These are phyloP conservation scores for Drosophila subpulchrella DNA, from an alignment of 1,140 invertebrate genomes.

Conservation along the genomic window DNA sequence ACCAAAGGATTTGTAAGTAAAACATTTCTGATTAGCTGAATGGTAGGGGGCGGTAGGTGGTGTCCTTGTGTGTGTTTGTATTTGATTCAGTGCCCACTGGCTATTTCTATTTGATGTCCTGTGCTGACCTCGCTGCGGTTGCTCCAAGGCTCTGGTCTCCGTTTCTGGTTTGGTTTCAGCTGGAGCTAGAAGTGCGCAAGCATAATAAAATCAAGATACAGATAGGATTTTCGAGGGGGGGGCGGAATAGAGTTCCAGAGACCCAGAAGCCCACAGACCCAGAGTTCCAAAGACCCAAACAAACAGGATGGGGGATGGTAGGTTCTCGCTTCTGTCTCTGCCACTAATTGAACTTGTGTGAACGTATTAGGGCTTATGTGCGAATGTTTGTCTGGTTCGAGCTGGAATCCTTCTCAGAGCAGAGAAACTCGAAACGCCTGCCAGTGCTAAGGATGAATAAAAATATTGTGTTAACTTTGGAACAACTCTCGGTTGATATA, in stretches of 20 bases:
- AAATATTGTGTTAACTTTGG: slow-evolving; percentile 81
- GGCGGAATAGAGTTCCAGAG: neutral
- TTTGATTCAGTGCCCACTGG: slow-evolving; percentile 34
- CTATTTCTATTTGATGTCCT: slow-evolving; percentile 77
- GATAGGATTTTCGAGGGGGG: slow-evolving; percentile 12
- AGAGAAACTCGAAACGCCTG: slow-evolving; percentile 14
- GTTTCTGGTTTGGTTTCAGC: slow-evolving; percentile 9
- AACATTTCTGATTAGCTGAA: slow-evolving; percentile 79
- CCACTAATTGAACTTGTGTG: slow-evolving; percentile 81
- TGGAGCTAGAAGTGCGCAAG: slow-evolving; percentile 66
- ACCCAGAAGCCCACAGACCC: neutral
- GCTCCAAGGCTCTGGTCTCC: slow-evolving; percentile 16
- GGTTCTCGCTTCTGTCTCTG: slow-evolving; percentile 27
- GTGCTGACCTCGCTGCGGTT: slow-evolving; percentile 77
- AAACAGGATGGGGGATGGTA: slow-evolving; percentile 7
- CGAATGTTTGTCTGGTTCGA: slow-evolving; percentile 58
- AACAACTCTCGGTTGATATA: slow-evolving; percentile 53
- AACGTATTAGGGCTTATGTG: slow-evolving; percentile 77
- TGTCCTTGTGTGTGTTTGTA: slow-evolving; percentile 1
- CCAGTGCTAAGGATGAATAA: slow-evolving; percentile 75
- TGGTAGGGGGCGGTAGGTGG: slow-evolving; percentile 3
- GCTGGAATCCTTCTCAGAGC: neutral
- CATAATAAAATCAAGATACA: slow-evolving; percentile 81
- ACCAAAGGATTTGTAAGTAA: slow-evolving; percentile 81
- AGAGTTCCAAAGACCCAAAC: neutral